These are phyloP conservation scores for Myiopsitta monachus DNA, from an alignment of 2,113 vertebrate genomes.

Conservation along the genomic window DNA sequence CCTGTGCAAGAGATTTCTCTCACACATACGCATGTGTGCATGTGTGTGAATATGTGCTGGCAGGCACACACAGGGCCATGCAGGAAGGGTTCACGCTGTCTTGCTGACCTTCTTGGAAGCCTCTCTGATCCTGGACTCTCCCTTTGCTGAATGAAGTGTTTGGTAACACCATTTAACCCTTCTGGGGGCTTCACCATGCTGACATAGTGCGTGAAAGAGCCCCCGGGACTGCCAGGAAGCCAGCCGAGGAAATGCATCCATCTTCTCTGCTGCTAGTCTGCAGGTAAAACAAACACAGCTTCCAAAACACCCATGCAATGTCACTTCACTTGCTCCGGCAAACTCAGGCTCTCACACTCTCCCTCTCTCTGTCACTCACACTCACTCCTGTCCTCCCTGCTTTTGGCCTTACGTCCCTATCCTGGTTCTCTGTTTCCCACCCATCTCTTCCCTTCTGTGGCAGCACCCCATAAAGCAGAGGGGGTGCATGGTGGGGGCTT, in stretches of 20 bases:
- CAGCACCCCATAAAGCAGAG: neutral
- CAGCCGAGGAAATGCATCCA: neutral
- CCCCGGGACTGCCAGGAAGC: neutral
- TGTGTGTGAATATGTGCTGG: neutral
- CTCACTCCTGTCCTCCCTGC: neutral
- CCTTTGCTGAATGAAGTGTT: neutral
- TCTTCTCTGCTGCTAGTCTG: neutral
- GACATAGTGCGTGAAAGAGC: neutral
- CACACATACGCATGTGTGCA: fast-evolving
- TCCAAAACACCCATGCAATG: neutral
- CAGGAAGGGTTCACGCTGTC: neutral
- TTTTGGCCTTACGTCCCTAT: neutral
- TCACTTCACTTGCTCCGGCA: neutral
- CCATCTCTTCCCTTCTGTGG: neutral
- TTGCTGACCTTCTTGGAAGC: neutral
- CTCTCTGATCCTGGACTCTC: neutral
- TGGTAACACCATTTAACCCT: fast-evolving
- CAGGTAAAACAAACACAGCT: constrained; percentile 38
- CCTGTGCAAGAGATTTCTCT: fast-evolving
- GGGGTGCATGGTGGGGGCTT: fast-evolving
- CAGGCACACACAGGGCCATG: fast-evolving
- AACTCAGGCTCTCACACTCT: neutral
- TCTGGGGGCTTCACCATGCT: fast-evolving
- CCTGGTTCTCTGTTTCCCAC: neutral
- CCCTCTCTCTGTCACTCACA: neutral